A percentile compares a stretch with the other conserved stretches of the same genome.
These are phyloP conservation scores for Polypterus bichir DNA, from an alignment of 2,113 vertebrate genomes.

Conservation along the genomic window DNA sequence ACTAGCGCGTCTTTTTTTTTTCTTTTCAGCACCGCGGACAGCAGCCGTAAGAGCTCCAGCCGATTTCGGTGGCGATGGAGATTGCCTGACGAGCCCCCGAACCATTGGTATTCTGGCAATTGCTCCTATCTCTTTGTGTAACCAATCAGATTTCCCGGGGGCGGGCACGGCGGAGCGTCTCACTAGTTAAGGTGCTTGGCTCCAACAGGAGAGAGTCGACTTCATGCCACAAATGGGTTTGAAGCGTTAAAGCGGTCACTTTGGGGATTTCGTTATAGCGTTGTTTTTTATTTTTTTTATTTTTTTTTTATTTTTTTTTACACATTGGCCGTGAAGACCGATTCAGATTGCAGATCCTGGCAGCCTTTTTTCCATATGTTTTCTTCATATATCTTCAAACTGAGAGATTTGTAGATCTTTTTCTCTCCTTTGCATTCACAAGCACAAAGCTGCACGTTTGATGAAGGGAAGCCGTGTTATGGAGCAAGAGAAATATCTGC, in stretches of 20 bases:
- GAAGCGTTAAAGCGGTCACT: constrained; percentile 36
- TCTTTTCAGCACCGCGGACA: constrained; percentile 38
- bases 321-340: constrained; percentile 14
- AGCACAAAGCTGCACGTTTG: constrained; percentile 29
- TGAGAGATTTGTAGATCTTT: no score
- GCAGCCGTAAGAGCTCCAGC: constrained; percentile 11
- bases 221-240: constrained; percentile 40
- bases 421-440: constrained; percentile 24
- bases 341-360: no score
- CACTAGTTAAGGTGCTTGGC: constrained; percentile 37
- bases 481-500: constrained; percentile 82
- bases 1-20: no score
- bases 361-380: no score
- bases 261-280: constrained; percentile 12
- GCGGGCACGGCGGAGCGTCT: constrained; percentile 32
- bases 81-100: not conserved
- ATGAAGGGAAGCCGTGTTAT: constrained; percentile 46
- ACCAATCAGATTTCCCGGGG: constrained; percentile 42
- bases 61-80: constrained; percentile 4
- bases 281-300: not conserved
- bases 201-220: constrained; percentile 23
- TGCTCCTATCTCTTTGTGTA: constrained; percentile 23
- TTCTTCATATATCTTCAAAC: no score
- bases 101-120: constrained; percentile 18
- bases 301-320: not conserved